phyloP scores from a whole-genome alignment of 1,140 invertebrate genomes.

The Sycobia sp. region DNA sequence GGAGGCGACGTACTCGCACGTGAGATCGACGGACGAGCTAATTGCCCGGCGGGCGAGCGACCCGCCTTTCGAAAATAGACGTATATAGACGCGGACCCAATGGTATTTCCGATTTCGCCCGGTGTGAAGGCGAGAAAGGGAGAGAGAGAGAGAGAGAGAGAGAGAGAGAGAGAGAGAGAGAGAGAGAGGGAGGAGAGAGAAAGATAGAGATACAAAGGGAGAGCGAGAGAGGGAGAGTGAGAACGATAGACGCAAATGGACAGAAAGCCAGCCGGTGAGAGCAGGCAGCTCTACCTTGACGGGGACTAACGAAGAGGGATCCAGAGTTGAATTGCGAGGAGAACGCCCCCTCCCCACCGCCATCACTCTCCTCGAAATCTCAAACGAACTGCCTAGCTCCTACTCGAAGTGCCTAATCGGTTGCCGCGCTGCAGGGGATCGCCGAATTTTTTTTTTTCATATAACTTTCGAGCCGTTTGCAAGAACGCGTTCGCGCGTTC shows the following conservation, averaged over 20 bases:
- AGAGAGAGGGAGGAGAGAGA: background rate
- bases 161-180: background rate
- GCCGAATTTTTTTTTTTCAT: constrained; percentile 31
- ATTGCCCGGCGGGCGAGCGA: constrained; percentile 39
- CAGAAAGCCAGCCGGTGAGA: background rate
- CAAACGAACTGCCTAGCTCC: constrained; percentile 23
- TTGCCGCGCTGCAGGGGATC: constrained; percentile 20
- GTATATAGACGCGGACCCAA: background rate
- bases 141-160: constrained; percentile 4
- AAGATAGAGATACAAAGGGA: too few relatives aligned
- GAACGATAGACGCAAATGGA: constrained; percentile 1
- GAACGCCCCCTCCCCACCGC: too few relatives aligned
- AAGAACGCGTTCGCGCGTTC: background rate
- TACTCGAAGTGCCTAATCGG: constrained; percentile 28
- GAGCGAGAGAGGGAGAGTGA: background rate
- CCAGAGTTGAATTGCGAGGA: constrained; percentile 15
- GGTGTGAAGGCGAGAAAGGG: background rate
- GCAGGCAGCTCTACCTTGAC: too few relatives aligned
- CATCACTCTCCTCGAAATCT: constrained; percentile 37
- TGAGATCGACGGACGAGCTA: constrained; percentile 39
- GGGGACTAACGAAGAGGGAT: constrained; percentile 28
- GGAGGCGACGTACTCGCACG: too few relatives aligned
- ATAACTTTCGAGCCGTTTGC: constrained; percentile 27
- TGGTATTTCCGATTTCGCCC: constrained; percentile 31
- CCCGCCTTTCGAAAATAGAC: constrained; percentile 27